These are phyloP conservation scores for Desmodus rotundus DNA, from an alignment of 2,113 vertebrate genomes.

Conservation along the genomic window DNA sequence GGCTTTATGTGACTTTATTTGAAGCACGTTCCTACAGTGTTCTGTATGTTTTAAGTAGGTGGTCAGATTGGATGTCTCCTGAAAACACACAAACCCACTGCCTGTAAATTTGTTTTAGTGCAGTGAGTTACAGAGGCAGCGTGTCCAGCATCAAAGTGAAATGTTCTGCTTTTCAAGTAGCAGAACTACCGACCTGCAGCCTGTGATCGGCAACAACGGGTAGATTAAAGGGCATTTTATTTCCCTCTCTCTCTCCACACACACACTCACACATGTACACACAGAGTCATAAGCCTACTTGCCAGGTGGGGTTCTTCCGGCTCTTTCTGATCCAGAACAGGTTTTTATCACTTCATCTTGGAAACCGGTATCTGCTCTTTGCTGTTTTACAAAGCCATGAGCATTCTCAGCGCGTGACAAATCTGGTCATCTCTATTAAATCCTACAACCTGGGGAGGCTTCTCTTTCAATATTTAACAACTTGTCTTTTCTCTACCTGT, in stretches of 20 bases:
- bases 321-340: slow-evolving; percentile 53
- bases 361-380: neutral
- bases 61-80: neutral
- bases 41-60: slow-evolving; percentile 29
- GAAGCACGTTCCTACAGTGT: neutral
- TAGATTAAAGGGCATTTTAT: slow-evolving; percentile 4
- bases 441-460: neutral
- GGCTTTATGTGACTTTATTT: neutral
- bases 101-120: slow-evolving; percentile 18
- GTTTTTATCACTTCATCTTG: slow-evolving; percentile 48
- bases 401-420: slow-evolving; percentile 33
- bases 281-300: neutral
- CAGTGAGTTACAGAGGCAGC: neutral
- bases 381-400: slow-evolving; percentile 53
- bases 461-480: slow-evolving; percentile 39
- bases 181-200: neutral
- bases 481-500: slow-evolving; percentile 25
- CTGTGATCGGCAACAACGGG: neutral
- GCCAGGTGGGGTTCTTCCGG: slow-evolving; percentile 39
- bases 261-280: neutral
- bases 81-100: neutral
- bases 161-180: slow-evolving; percentile 34
- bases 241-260: neutral
- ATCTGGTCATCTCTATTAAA: slow-evolving; percentile 19
- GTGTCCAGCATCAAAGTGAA: slow-evolving; percentile 36